Evolutionary conservation across 2,888 invertebrate genomes (phyloP), one percentile per base, ranked within the genome.

Genomic region (Dasysyrphus albostriatus): DNA sequence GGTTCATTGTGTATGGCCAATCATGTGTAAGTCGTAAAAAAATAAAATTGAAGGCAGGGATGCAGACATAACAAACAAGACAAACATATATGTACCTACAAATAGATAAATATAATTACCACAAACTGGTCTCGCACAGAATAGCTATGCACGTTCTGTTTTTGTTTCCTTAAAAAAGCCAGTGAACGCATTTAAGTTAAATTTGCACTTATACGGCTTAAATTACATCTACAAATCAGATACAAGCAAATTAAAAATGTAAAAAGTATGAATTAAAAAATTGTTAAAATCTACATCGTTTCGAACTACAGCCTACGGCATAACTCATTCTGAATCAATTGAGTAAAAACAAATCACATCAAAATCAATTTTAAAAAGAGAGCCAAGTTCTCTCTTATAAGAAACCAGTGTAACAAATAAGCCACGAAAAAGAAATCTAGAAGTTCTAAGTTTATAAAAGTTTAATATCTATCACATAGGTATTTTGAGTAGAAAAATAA

Each of bases 1-100:
- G 88, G 88, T 74, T 83, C 80, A 88, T 87, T 88, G 87, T 88
- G 77, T 73, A 42, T 75, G 76, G 72, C 88, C 88, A 88, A 88
- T 88, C 88, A 88, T 83, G 79, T 88, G 87, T 83, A 83, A 88
- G 88, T 65, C 70, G 81, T 65, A 70, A 75, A 77, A 83, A 75
- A 67, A 54, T 61, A 42, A 51, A 69, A 24, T n/a, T 19, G 4
- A 37, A 32, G 56, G 16, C 39, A 65, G 47, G 65, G 34, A 39
- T 42, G 44, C 29, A 58, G 24, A 6, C 12, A 34, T 32, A 16
- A 16, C 59, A 77, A 34, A 44, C 16, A n/a, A 44, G 7, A 44
- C 16, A 47, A 59, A 32, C 6, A 16, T 5, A 72, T 34, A 16
- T 5, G 63, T 34, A 63, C n/a, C 34, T 69, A 51, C 4, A 47